These are phyloP conservation scores for Hypocryptadius cinnamomeus DNA, from an alignment of 2,113 vertebrate genomes.

Conservation along the genomic window DNA sequence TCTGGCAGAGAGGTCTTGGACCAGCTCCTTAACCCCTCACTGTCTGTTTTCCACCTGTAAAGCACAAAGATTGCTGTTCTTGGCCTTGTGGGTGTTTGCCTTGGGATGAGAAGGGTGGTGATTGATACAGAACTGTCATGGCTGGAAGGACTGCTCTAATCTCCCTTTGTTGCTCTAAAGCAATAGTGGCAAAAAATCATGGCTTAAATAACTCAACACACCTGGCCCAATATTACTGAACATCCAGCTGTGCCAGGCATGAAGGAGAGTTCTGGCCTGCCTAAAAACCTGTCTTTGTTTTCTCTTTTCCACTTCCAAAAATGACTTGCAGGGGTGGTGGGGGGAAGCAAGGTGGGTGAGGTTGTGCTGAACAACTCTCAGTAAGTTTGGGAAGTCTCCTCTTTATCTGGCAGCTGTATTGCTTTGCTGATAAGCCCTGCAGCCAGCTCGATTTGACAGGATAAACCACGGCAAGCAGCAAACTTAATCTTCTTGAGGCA, in stretches of 20 bases:
- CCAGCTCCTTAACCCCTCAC: not conserved
- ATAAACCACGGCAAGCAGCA: not conserved
- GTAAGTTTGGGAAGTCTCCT: not conserved
- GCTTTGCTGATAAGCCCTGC: not conserved
- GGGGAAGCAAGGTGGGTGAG: not conserved
- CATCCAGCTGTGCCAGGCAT: not conserved
- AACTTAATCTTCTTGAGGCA: not conserved
- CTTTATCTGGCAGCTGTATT: not conserved
- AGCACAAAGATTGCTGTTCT: not conserved
- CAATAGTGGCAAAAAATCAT: not conserved
- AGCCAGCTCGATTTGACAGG: not conserved
- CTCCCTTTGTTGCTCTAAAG: not conserved
- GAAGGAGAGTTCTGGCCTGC: not conserved
- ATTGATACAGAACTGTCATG: not conserved
- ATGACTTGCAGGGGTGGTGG: not conserved
- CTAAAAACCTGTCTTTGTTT: accelerated
- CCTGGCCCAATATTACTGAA: not conserved
- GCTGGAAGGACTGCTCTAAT: not conserved
- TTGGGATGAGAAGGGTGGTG: not conserved
- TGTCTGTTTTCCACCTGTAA: not conserved
- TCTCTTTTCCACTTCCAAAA: not conserved
- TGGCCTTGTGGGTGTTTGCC: not conserved
- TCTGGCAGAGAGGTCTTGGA: not conserved
- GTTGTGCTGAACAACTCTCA: not conserved
- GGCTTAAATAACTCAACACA: not conserved